Evolutionary conservation across 2,113 vertebrate species (phyloP).

Genomic region (Theropithecus gelada): DNA sequence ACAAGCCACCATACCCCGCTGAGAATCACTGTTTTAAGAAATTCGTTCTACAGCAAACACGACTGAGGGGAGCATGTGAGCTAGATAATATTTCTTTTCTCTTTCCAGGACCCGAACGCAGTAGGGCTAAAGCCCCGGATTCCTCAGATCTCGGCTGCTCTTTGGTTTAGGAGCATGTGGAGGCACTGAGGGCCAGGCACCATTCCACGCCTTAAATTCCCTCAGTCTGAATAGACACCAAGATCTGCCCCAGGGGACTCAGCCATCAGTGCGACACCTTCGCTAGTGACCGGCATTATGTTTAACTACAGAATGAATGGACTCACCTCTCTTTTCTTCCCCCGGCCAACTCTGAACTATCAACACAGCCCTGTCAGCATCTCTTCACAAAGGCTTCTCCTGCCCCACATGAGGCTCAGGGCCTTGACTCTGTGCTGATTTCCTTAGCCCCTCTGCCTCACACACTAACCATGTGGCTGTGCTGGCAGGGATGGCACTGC

Average conservation of each 20-base stretch:
- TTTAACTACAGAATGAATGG: background rate
- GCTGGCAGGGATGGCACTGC: too few relatives aligned
- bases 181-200: rapidly evolving
- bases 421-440: background rate
- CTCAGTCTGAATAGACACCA: background rate
- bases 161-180: background rate
- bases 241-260: background rate
- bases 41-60: rapidly evolving
- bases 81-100: rapidly evolving
- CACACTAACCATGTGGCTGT: rapidly evolving
- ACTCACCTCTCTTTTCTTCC: background rate
- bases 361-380: background rate
- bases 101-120: background rate
- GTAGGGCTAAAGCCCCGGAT: background rate
- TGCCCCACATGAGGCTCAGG: background rate
- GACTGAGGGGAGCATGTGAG: rapidly evolving
- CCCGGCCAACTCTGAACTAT: background rate
- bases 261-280: background rate
- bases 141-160: background rate
- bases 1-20: too few relatives aligned
- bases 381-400: background rate
- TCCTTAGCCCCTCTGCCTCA: background rate
- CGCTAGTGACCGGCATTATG: background rate
- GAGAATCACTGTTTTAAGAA: background rate
- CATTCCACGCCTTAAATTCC: rapidly evolving